Evolutionary conservation across 2,888 invertebrate species (phyloP).

Genomic region (Trichogramma evanescens): DNA sequence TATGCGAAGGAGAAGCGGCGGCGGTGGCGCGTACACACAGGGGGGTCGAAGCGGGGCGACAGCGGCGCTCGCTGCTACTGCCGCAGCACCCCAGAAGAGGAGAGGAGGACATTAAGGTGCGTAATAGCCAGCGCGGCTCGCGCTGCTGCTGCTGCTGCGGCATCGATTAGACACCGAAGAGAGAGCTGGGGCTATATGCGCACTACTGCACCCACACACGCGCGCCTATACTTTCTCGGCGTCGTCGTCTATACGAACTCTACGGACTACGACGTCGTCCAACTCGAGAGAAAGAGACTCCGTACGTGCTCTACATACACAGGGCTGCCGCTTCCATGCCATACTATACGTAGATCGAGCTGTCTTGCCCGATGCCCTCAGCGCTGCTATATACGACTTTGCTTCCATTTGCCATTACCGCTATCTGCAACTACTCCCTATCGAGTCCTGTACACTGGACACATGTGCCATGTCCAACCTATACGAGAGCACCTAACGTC

Average conservation of each 20-base stretch:
- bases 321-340: conserved; percentile 24
- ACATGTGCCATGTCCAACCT: conserved; percentile 23
- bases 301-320: conserved; percentile 47
- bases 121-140: conserved; percentile 48
- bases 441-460: conserved; percentile 19
- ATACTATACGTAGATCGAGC: no score
- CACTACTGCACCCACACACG: not conserved
- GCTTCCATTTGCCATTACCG: conserved; percentile 11
- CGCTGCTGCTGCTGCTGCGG: conserved; percentile 47
- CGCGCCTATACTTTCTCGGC: conserved; percentile 11
- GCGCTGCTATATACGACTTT: conserved; percentile 19
- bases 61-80: conserved; percentile 12
- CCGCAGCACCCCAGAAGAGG: conserved; percentile 26
- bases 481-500: conserved; percentile 37
- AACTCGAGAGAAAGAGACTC: conserved; percentile 29
- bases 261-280: conserved; percentile 36
- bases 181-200: not conserved
- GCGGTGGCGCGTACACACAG: conserved; percentile 4
- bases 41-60: conserved; percentile 11
- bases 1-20: conserved; percentile 17
- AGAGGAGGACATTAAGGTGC: conserved; percentile 47
- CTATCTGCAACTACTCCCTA: conserved; percentile 23
- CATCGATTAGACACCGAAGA: conserved; percentile 45
- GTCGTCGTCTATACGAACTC: conserved; percentile 26
- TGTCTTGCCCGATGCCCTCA: conserved; percentile 1